These are phyloP conservation scores for Dasyurus viverrinus DNA, from an alignment of 2,113 vertebrate genomes.

Conservation along the genomic window DNA sequence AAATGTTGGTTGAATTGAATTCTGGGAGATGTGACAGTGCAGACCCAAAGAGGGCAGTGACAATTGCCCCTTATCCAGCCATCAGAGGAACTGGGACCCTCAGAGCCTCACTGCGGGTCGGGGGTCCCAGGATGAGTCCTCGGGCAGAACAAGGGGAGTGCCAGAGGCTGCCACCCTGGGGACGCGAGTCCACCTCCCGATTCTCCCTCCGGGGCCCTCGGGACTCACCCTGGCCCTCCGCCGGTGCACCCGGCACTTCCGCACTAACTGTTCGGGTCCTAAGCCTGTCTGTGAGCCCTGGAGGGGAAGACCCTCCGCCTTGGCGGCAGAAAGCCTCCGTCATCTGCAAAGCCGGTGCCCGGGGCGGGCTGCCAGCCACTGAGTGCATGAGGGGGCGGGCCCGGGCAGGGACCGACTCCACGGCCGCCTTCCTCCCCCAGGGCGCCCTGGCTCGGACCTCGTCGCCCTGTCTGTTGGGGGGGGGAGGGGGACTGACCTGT, in stretches of 20 bases:
- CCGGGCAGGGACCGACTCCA: not conserved
- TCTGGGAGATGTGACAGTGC: not conserved
- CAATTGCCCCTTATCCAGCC: not conserved
- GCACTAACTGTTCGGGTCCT: not conserved
- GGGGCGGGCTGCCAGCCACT: not conserved
- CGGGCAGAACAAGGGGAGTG: not conserved
- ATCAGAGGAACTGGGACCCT: not conserved
- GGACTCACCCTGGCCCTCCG: not conserved
- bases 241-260: not conserved
- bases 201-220: not conserved
- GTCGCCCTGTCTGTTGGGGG: not conserved
- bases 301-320: not conserved
- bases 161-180: not conserved
- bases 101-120: not conserved
- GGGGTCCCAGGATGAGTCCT: not conserved
- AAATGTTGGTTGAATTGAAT: not conserved
- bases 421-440: not conserved
- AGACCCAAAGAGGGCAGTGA: not conserved
- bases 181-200: not conserved
- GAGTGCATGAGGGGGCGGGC: not conserved
- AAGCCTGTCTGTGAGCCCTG: not conserved
- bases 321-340: not conserved
- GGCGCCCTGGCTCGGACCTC: not conserved
- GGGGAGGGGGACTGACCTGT: constrained; percentile 80
- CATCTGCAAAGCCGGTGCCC: not conserved